Percentiles rank a stretch among this genome's conserved stretches.
phyloP scores from a whole-genome alignment of 1,140 invertebrate species.

The Galleria mellonella region DNA sequence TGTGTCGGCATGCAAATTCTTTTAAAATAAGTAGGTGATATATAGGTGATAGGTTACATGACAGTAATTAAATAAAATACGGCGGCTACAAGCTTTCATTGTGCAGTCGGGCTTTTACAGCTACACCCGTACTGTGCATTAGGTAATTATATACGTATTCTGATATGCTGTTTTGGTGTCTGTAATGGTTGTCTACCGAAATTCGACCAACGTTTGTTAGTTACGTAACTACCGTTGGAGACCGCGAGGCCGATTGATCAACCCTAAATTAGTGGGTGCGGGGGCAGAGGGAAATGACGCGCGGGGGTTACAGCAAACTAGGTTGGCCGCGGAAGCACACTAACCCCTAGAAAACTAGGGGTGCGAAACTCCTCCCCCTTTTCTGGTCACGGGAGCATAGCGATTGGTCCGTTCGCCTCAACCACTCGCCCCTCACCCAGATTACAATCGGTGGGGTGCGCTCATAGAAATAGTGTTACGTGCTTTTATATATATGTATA shows the following conservation, averaged over 20 bases:
- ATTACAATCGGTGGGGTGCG: slow-evolving; percentile 72
- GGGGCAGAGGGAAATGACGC: slow-evolving; percentile 26
- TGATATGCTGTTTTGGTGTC: too few species aligned
- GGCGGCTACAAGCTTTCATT: too few species aligned
- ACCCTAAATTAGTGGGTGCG: slow-evolving; percentile 68
- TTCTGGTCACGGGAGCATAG: slow-evolving; percentile 69
- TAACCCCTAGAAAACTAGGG: slow-evolving; percentile 74
- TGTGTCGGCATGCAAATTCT: too few species aligned
- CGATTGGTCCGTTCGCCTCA: slow-evolving; percentile 60
- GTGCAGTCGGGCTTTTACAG: too few species aligned
- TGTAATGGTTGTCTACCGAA: slow-evolving; percentile 9
- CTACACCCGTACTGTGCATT: too few species aligned
- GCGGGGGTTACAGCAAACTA: slow-evolving; percentile 50
- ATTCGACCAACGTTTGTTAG: slow-evolving; percentile 36
- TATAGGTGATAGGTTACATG: too few species aligned
- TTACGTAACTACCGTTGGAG: slow-evolving; percentile 45
- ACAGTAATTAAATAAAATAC: too few species aligned
- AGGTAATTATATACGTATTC: too few species aligned
- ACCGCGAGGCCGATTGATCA: slow-evolving; percentile 62
- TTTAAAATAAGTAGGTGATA: too few species aligned
- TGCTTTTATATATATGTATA: slow-evolving; percentile 53
- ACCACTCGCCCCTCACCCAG: slow-evolving; percentile 63
- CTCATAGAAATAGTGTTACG: slow-evolving; percentile 71
- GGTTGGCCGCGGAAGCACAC: slow-evolving; percentile 72
- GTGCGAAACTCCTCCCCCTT: slow-evolving; percentile 71